Evolutionary conservation across 1,140 invertebrate species (phyloP), one percentile per base, ranked within the genome.

Genomic region (Ylistrum balloti): DNA sequence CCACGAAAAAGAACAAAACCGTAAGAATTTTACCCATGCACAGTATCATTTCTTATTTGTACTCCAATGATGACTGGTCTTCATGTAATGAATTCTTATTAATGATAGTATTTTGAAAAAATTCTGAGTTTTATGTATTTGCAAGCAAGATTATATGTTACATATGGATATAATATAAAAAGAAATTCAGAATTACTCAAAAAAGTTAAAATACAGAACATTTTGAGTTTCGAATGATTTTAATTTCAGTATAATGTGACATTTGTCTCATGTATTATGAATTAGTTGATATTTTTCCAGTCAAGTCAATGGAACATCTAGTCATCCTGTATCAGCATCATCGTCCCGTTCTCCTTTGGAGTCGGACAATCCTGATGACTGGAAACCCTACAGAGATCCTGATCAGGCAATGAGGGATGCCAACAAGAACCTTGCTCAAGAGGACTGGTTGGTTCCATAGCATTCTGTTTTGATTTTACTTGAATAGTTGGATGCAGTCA

Each of bases 371-470:
- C 95, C 93, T 32, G 93, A 92, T 35, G 95, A 95, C 89, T 95
- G 94, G 92, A 96, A 97, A 87, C 96, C 96, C 22, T 96, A 96
- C 90, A 97, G 97, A 9, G 97, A 97, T 93, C 97, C 97, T 0
- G 97, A 97, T 45, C 97, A 97, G n/a, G 97, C 97, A 10, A 93
- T 98, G 0, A 96, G 97, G 13, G 97, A 97, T 86, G 97, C 97
- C 35, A 96, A 98, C 89, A 94, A 96, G 88, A 97, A 98, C 91
- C 95, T 98, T 34, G 97, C 97, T 92, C 97, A 97, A 34, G 96
- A 97, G 92, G 98, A 98, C 93, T 99, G 98, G 97, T 97, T 9
- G 17, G 33, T 0, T 45, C 87, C 33, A 11, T 13, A 38, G 5
- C 35, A 38, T 38, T 38, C 5, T 38, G 35, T 38, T 38, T 38